Conservation (phyloP, 2,113 vertebrate genomes). For the Daboia siamensis region DNA sequence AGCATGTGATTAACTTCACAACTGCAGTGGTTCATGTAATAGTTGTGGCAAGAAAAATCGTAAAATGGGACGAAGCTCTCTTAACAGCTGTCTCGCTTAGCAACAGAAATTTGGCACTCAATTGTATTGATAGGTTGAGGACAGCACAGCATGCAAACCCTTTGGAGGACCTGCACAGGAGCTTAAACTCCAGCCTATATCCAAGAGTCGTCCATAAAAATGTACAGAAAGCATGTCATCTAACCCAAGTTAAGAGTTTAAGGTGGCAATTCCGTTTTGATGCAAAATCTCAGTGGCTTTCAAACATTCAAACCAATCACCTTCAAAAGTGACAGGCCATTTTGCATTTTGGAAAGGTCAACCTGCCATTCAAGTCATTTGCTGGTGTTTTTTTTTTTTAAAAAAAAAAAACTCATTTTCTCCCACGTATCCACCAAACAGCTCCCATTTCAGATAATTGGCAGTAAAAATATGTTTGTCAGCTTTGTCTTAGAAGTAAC, state of each 20-base stretch:
- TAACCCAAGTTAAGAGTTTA: background rate
- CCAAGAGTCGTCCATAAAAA: conserved; percentile 2
- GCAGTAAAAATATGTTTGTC: background rate
- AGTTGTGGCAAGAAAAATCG: too few relatives aligned
- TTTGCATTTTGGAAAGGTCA: conserved; percentile 13
- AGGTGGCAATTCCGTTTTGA: background rate
- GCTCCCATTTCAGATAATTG: background rate
- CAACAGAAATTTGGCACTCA: too few relatives aligned
- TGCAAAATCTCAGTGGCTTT: conserved; percentile 1
- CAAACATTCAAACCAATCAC: background rate
- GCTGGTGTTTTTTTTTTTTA: too few relatives aligned
- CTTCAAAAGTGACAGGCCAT: background rate
- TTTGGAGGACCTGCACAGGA: too few relatives aligned
- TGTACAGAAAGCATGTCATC: background rate
- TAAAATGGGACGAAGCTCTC: too few relatives aligned
- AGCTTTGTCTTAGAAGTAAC: background rate
- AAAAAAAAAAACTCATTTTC: too few relatives aligned
- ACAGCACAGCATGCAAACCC: background rate
- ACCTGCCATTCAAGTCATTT: conserved; percentile 5
- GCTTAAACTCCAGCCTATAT: background rate
- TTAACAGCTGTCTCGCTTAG: too few relatives aligned
- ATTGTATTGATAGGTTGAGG: background rate
- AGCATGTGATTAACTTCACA: too few relatives aligned
- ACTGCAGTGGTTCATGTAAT: too few relatives aligned
- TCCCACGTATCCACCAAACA: background rate